Evolutionary conservation across 1,140 invertebrate species (phyloP).

Genomic region (Drosophila biarmipes): DNA sequence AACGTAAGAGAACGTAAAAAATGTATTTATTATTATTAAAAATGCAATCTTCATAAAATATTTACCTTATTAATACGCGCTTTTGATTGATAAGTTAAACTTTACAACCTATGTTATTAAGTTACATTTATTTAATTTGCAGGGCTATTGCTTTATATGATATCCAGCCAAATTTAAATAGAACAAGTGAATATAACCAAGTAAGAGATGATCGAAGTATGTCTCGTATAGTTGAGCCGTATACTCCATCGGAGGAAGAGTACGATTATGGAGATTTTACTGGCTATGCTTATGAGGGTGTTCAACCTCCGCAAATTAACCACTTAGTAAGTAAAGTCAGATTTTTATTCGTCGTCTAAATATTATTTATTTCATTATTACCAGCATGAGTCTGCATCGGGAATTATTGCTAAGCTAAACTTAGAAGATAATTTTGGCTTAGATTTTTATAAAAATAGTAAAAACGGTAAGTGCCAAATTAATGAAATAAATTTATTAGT

Average conservation of each 20-base stretch:
- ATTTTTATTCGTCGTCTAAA: neutral
- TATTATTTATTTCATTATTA: neutral
- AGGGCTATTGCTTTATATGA: neutral
- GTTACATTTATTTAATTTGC: neutral
- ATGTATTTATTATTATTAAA: too few relatives aligned
- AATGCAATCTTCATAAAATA: too few relatives aligned
- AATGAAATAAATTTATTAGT: neutral
- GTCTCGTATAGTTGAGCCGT: neutral
- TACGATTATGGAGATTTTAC: slow-evolving; percentile 66
- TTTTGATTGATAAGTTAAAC: too few relatives aligned
- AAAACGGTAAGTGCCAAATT: slow-evolving; percentile 40
- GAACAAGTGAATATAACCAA: neutral
- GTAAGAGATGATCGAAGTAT: neutral
- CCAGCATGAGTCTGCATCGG: slow-evolving; percentile 14
- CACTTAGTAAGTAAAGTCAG: slow-evolving; percentile 16
- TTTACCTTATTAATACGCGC: too few relatives aligned
- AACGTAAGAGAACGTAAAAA: too few relatives aligned
- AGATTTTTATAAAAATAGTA: slow-evolving; percentile 34
- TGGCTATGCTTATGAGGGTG: slow-evolving; percentile 56
- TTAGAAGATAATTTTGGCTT: neutral
- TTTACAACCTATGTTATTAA: too few relatives aligned
- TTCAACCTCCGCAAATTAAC: slow-evolving; percentile 4
- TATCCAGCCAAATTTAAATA: neutral
- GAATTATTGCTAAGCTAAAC: slow-evolving; percentile 1
- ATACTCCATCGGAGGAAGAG: slow-evolving; percentile 31